These are phyloP conservation scores for Magallana gigas DNA, from an alignment of 1,140 invertebrate genomes.

Conservation along the genomic window DNA sequence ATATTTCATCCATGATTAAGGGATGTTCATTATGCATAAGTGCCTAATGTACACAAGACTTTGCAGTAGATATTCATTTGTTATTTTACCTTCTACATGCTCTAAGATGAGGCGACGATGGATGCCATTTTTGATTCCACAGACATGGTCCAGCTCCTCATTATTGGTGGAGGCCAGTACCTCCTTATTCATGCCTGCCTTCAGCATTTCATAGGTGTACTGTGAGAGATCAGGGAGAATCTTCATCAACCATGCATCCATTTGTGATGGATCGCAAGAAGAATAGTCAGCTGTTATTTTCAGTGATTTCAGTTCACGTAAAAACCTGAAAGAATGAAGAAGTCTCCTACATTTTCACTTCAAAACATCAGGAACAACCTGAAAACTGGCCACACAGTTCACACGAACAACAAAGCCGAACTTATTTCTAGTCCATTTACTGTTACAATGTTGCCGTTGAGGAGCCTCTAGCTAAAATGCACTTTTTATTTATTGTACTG, in stretches of 20 bases:
- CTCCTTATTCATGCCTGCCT: slow-evolving; percentile 94
- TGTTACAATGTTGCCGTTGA: no score
- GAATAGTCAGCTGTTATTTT: slow-evolving; percentile 99
- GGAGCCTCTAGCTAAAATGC: no score
- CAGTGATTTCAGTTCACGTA: slow-evolving; percentile 94
- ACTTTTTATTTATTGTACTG: no score
- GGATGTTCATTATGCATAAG: no score
- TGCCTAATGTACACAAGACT: no score
- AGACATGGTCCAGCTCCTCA: slow-evolving; percentile 92
- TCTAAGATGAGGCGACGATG: slow-evolving; percentile 93
- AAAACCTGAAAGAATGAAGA: slow-evolving; percentile 84
- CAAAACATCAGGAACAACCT: no score
- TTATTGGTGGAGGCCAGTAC: slow-evolving; percentile 85
- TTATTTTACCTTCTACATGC: slow-evolving; percentile 90
- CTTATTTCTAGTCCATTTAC: no score
- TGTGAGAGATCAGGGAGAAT: slow-evolving; percentile 95
- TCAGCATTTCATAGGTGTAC: slow-evolving; percentile 98
- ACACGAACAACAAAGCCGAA: no score
- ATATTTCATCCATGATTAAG: no score
- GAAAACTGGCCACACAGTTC: no score
- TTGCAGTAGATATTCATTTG: no score
- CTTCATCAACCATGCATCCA: slow-evolving; percentile 93
- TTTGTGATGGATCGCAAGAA: slow-evolving; percentile 92
- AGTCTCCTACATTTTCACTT: not conserved
- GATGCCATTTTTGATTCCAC: slow-evolving; percentile 95